Conservation (phyloP, 2,797 vertebrate species). For the Acridotheres tristis region DNA sequence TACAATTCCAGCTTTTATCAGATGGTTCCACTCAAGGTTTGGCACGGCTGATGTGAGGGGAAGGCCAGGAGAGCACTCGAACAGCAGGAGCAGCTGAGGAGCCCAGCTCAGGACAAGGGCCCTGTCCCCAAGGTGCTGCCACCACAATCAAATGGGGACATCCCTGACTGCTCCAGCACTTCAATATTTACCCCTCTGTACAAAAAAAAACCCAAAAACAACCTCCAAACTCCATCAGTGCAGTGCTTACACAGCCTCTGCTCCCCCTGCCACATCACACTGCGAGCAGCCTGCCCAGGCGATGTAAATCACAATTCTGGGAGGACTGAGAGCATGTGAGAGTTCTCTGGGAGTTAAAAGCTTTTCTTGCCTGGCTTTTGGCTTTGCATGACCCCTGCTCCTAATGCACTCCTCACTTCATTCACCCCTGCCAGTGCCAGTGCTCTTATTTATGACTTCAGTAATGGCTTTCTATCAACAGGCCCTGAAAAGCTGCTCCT, state of each 20-base stretch:
- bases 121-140: neutral
- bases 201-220: neutral
- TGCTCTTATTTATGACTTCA: conserved; percentile 15
- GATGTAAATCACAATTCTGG: neutral
- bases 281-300: neutral
- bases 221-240: fast-evolving
- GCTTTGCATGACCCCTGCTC: neutral
- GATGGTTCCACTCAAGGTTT: conserved; percentile 67
- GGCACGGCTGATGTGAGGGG: conserved; percentile 12
- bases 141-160: neutral
- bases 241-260: fast-evolving
- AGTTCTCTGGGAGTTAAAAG: neutral
- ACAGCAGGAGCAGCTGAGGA: neutral
- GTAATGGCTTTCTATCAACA: conserved; percentile 34
- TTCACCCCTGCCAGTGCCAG: conserved; percentile 37
- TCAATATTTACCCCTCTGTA: neutral
- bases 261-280: neutral
- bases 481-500: conserved; percentile 16
- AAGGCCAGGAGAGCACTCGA: conserved; percentile 32
- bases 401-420: conserved; percentile 50
- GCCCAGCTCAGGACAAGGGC: neutral
- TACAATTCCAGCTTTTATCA: conserved; percentile 49
- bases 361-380: neutral
- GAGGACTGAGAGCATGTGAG: neutral
- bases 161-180: neutral